Evolutionary conservation across 2,113 vertebrate species (phyloP).

Genomic region (Spilogale gracilis): DNA sequence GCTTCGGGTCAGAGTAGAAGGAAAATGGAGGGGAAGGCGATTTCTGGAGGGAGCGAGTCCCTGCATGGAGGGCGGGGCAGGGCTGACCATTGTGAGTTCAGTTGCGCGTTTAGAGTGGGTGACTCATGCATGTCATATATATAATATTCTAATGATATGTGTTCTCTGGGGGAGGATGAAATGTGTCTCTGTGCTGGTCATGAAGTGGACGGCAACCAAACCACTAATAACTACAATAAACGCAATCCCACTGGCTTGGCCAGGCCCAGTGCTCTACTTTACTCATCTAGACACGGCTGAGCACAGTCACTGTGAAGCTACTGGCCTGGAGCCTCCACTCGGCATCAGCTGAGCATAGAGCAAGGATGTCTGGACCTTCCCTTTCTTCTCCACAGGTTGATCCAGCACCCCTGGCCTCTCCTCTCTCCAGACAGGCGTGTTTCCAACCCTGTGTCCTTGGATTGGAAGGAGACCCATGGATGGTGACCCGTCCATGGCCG

Average conservation of each 20-base stretch:
- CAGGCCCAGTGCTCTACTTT: not conserved
- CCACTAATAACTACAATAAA: not conserved
- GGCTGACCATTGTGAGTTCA: not conserved
- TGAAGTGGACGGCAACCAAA: not conserved
- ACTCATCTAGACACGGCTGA: not conserved
- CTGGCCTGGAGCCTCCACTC: not conserved
- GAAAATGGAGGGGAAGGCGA: not conserved
- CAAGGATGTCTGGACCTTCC: not conserved
- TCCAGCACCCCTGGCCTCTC: rapidly evolving
- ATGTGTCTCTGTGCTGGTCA: not conserved
- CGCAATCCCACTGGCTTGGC: not conserved
- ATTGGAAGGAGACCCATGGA: no score
- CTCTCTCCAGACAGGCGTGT: rapidly evolving
- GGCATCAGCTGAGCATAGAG: rapidly evolving
- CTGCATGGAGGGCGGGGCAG: no score
- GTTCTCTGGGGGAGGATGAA: not conserved
- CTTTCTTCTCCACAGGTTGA: not conserved
- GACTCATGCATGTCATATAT: no score
- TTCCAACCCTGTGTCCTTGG: not conserved
- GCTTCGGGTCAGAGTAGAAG: not conserved
- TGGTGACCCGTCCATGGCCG: not conserved
- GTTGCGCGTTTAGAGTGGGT: not conserved
- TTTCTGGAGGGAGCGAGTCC: not conserved
- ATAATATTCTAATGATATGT: not conserved
- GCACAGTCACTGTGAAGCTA: not conserved